phyloP scores from a whole-genome alignment of 1,140 invertebrate species.

The Euura lappo region DNA sequence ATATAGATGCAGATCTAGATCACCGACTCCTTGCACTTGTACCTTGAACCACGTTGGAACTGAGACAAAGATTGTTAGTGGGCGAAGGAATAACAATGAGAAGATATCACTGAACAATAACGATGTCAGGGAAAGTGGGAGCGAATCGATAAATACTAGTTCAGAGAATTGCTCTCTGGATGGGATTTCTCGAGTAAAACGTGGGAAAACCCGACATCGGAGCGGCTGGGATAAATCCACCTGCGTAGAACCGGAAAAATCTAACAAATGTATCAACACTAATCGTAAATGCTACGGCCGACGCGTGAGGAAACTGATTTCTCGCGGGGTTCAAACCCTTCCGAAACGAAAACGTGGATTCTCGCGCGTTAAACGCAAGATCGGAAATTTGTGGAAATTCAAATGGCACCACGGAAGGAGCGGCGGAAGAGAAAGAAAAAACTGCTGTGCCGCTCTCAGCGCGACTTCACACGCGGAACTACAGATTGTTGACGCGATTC shows the following conservation, averaged over 20 bases:
- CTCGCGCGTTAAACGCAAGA: background rate
- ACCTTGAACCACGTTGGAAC: no score
- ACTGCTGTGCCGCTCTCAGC: background rate
- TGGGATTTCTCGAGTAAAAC: background rate
- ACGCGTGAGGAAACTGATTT: slow-evolving; percentile 27
- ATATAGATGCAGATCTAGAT: no score
- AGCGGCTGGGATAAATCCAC: background rate
- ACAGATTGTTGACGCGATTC: background rate
- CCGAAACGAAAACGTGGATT: slow-evolving; percentile 18
- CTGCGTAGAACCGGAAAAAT: background rate
- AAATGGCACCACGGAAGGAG: background rate
- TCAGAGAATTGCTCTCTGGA: background rate
- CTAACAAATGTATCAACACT: background rate
- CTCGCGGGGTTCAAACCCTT: slow-evolving; percentile 26
- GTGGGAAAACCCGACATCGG: background rate
- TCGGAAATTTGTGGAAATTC: background rate
- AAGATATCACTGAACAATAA: no score
- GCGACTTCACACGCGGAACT: background rate
- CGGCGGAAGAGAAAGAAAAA: background rate
- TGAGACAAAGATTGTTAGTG: no score
- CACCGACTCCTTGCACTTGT: no score
- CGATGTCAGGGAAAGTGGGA: no score
- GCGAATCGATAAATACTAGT: background rate
- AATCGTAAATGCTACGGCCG: background rate
- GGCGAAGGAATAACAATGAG: no score